Percentiles rank a stretch among this genome's conserved stretches.
Conservation (phyloP, 2,113 vertebrate genomes). For the Tursiops truncatus region DNA sequence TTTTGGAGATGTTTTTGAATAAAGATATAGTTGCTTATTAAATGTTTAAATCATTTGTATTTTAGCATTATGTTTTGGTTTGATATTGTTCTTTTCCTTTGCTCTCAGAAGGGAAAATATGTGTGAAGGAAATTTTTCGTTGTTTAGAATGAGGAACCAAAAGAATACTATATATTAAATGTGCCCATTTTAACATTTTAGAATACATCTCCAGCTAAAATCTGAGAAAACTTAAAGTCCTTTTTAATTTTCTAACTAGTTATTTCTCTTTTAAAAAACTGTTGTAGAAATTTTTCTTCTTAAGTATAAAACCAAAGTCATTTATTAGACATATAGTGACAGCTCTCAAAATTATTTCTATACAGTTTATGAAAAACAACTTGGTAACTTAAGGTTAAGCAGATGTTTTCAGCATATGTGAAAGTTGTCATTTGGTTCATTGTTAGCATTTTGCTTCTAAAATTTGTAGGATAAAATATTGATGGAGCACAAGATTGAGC, state of each 20-base stretch:
- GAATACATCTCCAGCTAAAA: conserved; percentile 13
- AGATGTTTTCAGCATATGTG: conserved; percentile 17
- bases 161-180: not conserved
- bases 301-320: not conserved
- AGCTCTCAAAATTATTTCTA: not conserved
- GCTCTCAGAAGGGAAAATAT: conserved; percentile 14
- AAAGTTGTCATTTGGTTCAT: not conserved
- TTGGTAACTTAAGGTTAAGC: conserved; percentile 29
- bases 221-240: not conserved
- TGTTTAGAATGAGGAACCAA: not conserved
- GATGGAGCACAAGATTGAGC: not conserved
- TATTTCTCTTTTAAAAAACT: not conserved
- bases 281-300: not conserved
- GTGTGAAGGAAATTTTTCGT: not conserved
- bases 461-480: conserved; percentile 13
- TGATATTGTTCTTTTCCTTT: conserved; percentile 16
- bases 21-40: not conserved
- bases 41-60: not conserved
- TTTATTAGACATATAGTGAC: not conserved
- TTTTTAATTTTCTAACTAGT: conserved; percentile 7
- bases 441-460: conserved; percentile 20
- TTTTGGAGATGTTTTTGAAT: conserved; percentile 23
- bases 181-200: conserved; percentile 29
- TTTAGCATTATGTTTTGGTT: conserved; percentile 30
- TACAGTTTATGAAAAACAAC: not conserved